Evolutionary conservation across 2,888 invertebrate genomes (phyloP).

Genomic region (Cetonia aurata): DNA sequence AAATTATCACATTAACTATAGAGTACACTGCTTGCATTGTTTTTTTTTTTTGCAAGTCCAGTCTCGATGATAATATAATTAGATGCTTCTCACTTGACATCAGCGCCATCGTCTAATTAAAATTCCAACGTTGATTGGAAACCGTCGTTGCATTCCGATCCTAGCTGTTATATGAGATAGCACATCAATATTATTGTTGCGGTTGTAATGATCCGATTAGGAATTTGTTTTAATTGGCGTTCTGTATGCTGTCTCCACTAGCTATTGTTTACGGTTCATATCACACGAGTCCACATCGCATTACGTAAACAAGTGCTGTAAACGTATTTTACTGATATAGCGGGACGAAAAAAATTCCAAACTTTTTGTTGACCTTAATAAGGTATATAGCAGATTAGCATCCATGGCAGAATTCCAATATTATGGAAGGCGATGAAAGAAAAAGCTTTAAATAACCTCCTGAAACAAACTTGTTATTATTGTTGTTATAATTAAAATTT

Average conservation of each 20-base stretch:
- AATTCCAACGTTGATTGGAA: slow-evolving; percentile 37
- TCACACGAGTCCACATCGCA: not conserved
- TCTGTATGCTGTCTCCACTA: not conserved
- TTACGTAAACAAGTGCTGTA: slow-evolving; percentile 5
- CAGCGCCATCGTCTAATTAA: slow-evolving; percentile 34
- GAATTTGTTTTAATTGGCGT: slow-evolving; percentile 31
- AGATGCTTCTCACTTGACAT: slow-evolving; percentile 15
- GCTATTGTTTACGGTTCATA: slow-evolving; percentile 21
- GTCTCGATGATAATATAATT: slow-evolving; percentile 26
- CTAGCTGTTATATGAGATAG: slow-evolving; percentile 3
- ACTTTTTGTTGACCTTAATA: no score
- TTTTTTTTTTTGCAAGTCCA: slow-evolving; percentile 15
- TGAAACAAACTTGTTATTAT: no score
- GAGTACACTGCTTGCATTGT: slow-evolving; percentile 1
- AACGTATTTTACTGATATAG: not conserved
- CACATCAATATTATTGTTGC: slow-evolving; percentile 21
- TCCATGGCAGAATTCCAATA: no score
- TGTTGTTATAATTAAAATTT: no score
- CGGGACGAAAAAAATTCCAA: not conserved
- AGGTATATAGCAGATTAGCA: no score
- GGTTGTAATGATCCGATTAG: slow-evolving; percentile 14
- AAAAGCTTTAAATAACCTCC: no score
- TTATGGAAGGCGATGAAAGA: no score
- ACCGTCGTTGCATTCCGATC: slow-evolving; percentile 26
- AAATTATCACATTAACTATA: slow-evolving; percentile 18